phyloP scores from a whole-genome alignment of 37 sponge, comb jelly and placozoan species.

The Geodia barretti region DNA sequence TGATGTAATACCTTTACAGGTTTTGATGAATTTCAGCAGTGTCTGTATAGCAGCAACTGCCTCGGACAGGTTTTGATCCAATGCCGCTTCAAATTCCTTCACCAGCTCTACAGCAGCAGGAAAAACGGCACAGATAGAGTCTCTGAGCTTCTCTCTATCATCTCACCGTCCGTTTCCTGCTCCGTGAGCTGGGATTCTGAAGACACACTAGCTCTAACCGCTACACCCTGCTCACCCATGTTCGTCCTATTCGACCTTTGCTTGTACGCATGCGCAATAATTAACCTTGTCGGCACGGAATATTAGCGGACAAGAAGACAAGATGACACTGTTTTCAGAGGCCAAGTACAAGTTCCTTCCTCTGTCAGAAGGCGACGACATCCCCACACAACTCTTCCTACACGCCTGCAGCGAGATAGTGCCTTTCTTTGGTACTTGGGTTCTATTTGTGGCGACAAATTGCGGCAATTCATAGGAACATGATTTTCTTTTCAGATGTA shows the following conservation, averaged over 20 bases:
- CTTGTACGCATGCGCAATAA: too few relatives aligned
- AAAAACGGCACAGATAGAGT: not conserved
- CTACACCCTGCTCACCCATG: too few relatives aligned
- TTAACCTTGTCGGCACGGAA: not conserved
- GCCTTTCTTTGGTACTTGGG: slow-evolving; percentile 68
- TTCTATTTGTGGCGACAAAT: not conserved
- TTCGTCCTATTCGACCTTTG: too few relatives aligned
- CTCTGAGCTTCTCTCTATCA: too few relatives aligned
- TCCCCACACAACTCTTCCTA: slow-evolving; percentile 65
- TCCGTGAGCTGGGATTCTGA: not conserved
- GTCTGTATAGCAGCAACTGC: slow-evolving; percentile 86
- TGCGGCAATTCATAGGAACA: not conserved
- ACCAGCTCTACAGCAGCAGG: slow-evolving; percentile 31
- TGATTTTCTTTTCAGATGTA: slow-evolving; percentile 44
- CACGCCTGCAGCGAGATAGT: slow-evolving; percentile 61
- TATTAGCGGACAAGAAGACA: too few relatives aligned
- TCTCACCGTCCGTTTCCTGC: not conserved
- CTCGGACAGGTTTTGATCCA: slow-evolving; percentile 47
- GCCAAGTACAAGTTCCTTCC: slow-evolving; percentile 45
- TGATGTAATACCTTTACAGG: slow-evolving; percentile 51
- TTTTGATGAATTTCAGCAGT: slow-evolving; percentile 73
- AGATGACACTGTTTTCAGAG: slow-evolving; percentile 75
- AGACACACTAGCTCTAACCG: not conserved
- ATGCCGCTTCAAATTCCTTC: slow-evolving; percentile 16
- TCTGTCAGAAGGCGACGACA: slow-evolving; percentile 53